Conservation (phyloP, 37 sponge, comb jelly and placozoan genomes). For the Ianthella basta region DNA sequence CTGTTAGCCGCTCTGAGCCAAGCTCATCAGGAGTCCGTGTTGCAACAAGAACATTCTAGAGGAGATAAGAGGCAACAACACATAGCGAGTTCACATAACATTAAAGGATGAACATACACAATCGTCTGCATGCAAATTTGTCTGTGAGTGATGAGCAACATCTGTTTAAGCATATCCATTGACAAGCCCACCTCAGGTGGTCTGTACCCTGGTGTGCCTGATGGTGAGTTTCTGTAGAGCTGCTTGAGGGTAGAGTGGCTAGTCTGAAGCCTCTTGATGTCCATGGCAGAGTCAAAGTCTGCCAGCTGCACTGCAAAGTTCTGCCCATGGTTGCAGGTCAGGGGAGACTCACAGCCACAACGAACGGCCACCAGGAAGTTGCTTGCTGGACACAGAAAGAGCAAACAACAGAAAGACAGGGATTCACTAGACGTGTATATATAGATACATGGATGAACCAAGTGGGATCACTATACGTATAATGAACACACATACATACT, state of each 20-base stretch:
- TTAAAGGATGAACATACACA: too few species aligned
- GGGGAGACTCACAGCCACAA: neutral
- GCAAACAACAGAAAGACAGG: too few species aligned
- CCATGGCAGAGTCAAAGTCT: slow-evolving; percentile 24
- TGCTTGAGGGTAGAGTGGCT: neutral
- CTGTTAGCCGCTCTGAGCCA: neutral
- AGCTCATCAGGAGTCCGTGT: neutral
- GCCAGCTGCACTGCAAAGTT: slow-evolving; percentile 10
- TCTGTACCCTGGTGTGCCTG: slow-evolving; percentile 8
- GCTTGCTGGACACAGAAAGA: neutral
- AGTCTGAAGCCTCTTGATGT: neutral
- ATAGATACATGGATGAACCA: too few species aligned
- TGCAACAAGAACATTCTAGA: too few species aligned
- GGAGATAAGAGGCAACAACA: too few species aligned
- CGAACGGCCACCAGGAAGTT: neutral
- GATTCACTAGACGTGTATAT: too few species aligned
- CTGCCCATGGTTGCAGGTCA: neutral
- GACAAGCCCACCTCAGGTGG: slow-evolving; percentile 13
- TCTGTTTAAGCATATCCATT: too few species aligned
- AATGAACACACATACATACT: too few species aligned
- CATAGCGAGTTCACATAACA: too few species aligned
- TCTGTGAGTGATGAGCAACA: too few species aligned
- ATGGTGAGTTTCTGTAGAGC: neutral
- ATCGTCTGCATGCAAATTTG: too few species aligned
- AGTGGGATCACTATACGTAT: too few species aligned